Evolutionary conservation across 2,113 vertebrate genomes (phyloP).

Genomic region (Catharus fuscescens): DNA sequence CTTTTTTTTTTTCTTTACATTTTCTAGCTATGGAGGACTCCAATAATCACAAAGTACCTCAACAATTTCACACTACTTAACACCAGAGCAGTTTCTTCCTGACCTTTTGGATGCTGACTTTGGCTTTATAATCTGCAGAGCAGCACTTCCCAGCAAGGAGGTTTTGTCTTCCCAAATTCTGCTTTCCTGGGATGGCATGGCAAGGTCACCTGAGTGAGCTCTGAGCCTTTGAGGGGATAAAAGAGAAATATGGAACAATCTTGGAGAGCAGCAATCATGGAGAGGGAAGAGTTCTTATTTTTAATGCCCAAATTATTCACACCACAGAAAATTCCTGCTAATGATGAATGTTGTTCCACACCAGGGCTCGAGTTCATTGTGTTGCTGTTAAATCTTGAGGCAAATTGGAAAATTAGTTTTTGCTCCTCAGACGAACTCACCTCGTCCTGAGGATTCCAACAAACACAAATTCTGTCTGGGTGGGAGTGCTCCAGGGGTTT

Average conservation of each 20-base stretch:
- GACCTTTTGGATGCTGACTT: neutral
- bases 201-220: neutral
- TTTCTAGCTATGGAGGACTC: neutral
- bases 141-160: neutral
- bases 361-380: neutral
- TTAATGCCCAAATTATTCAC: conserved; percentile 17
- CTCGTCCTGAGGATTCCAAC: neutral
- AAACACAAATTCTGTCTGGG: neutral
- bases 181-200: neutral
- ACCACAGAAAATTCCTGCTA: neutral
- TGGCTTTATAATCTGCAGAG: neutral
- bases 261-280: neutral
- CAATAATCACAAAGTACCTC: neutral
- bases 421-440: neutral
- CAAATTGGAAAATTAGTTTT: neutral
- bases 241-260: neutral
- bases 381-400: neutral
- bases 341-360: neutral
- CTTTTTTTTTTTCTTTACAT: neutral
- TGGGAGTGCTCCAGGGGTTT: neutral
- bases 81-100: neutral
- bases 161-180: neutral
- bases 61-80: neutral
- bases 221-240: neutral
- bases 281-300: neutral